phyloP scores from a whole-genome alignment of 2,888 invertebrate genomes.

The Rhagonycha fulva region DNA sequence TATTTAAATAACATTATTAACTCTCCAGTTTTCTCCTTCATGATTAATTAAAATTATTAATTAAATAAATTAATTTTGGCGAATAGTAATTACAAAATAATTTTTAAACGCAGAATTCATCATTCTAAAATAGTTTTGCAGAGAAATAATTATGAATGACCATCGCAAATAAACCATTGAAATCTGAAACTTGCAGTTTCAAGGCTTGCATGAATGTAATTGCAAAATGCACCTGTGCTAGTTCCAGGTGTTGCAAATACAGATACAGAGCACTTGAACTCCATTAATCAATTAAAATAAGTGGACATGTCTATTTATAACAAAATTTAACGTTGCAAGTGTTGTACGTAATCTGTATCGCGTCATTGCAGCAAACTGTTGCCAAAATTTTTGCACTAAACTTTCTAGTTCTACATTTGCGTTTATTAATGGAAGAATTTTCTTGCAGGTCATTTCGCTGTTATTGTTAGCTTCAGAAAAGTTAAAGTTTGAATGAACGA shows the following conservation, averaged over 20 bases:
- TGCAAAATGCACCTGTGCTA: conserved; percentile 32
- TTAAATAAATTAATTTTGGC: no score
- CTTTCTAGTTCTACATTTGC: not conserved
- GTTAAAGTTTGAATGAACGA: no score
- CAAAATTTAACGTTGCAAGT: not conserved
- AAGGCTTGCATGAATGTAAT: conserved; percentile 26
- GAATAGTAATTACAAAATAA: not conserved
- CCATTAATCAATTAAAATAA: conserved; percentile 34
- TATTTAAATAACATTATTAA: no score
- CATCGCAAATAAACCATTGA: conserved; percentile 19
- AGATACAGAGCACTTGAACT: conserved; percentile 24
- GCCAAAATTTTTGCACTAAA: not conserved
- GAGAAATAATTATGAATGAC: conserved; percentile 25
- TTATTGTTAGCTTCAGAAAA: no score
- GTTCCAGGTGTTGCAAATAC: conserved; percentile 32
- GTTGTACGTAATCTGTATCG: not conserved
- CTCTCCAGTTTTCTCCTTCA: no score
- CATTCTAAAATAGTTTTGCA: not conserved
- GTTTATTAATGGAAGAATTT: not conserved
- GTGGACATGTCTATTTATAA: conserved; percentile 30
- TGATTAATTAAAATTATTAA: no score
- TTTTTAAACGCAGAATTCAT: not conserved
- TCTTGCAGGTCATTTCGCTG: not conserved
- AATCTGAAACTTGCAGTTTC: conserved; percentile 16
- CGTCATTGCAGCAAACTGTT: not conserved